Percentiles rank a stretch among this genome's conserved stretches.
These are phyloP conservation scores for Drosophila albomicans DNA, from an alignment of 1,140 invertebrate species.

Conservation along the genomic window DNA sequence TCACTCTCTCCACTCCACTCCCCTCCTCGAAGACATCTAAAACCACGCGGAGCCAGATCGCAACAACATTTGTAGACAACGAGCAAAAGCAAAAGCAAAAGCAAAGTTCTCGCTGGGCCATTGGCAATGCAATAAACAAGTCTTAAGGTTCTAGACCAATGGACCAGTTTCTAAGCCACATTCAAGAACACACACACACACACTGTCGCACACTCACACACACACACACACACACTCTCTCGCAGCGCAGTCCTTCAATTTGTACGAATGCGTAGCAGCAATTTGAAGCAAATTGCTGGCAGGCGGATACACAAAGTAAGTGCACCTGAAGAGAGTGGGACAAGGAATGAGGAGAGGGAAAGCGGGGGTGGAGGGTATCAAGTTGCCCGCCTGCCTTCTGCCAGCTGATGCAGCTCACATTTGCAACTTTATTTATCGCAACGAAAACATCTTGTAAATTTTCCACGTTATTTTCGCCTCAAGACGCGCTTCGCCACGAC, in stretches of 20 bases:
- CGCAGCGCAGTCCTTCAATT: conserved; percentile 55
- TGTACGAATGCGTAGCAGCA: conserved; percentile 72
- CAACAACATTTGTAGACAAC: conserved; percentile 4
- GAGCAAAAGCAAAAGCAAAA: conserved; percentile 10
- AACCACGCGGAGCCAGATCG: background rate
- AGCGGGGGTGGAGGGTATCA: background rate
- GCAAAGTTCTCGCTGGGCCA: conserved; percentile 27
- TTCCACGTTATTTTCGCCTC: conserved; percentile 74
- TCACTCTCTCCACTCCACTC: background rate
- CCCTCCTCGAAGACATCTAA: background rate
- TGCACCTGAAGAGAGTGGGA: conserved; percentile 18
- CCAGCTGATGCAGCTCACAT: conserved; percentile 67
- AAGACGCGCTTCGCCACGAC: conserved; percentile 38
- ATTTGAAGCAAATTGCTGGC: conserved; percentile 59
- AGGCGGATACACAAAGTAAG: conserved; percentile 47
- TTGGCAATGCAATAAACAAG: conserved; percentile 71
- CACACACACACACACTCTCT: conserved; percentile 2
- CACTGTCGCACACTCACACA: conserved; percentile 25
- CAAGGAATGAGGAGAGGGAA: background rate
- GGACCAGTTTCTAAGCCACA: conserved; percentile 65
- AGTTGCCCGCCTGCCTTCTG: conserved; percentile 5
- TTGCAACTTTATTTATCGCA: conserved; percentile 82
- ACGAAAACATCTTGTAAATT: conserved; percentile 81
- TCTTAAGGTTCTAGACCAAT: conserved; percentile 62
- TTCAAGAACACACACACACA: conserved; percentile 18